phyloP scores from a whole-genome alignment of 2,888 invertebrate genomes.

The Eudemis profundana region DNA sequence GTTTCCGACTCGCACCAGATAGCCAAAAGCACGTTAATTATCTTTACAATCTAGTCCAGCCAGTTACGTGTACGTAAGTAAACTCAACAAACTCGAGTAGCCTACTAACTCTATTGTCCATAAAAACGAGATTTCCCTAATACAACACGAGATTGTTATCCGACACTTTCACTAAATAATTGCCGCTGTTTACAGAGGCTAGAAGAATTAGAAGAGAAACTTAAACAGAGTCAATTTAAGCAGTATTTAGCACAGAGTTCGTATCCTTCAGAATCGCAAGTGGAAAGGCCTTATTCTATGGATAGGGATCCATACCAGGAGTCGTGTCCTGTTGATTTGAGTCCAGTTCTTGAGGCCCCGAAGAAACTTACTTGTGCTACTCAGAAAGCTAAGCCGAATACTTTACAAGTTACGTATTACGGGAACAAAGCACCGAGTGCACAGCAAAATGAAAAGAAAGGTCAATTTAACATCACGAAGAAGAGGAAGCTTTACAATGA shows the following conservation, averaged over 20 bases:
- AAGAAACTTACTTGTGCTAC: slow-evolving; percentile 46
- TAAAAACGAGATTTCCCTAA: slow-evolving; percentile 40
- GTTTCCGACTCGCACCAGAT: slow-evolving; percentile 36
- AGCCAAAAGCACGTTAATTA: slow-evolving; percentile 35
- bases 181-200: slow-evolving; percentile 64
- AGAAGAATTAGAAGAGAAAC: slow-evolving; percentile 78
- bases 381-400: slow-evolving; percentile 51
- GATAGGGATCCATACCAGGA: slow-evolving; percentile 59
- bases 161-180: slow-evolving; percentile 44
- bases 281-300: slow-evolving; percentile 73
- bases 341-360: slow-evolving; percentile 54
- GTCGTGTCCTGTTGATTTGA: slow-evolving; percentile 52
- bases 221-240: slow-evolving; percentile 77
- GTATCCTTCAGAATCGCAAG: slow-evolving; percentile 66
- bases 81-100: slow-evolving; percentile 33
- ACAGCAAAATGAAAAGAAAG: slow-evolving; percentile 65
- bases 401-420: slow-evolving; percentile 72
- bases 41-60: slow-evolving; percentile 33
- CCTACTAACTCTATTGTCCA: slow-evolving; percentile 39
- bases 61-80: slow-evolving; percentile 34
- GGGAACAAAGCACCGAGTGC: slow-evolving; percentile 58
- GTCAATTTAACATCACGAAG: slow-evolving; percentile 73
- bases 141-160: slow-evolving; percentile 28
- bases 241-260: slow-evolving; percentile 71
- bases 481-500: slow-evolving; percentile 77